These are phyloP conservation scores for Temnopleurus reevesii DNA, from an alignment of 53 echinoderm and acorn worm species.

Conservation along the genomic window DNA sequence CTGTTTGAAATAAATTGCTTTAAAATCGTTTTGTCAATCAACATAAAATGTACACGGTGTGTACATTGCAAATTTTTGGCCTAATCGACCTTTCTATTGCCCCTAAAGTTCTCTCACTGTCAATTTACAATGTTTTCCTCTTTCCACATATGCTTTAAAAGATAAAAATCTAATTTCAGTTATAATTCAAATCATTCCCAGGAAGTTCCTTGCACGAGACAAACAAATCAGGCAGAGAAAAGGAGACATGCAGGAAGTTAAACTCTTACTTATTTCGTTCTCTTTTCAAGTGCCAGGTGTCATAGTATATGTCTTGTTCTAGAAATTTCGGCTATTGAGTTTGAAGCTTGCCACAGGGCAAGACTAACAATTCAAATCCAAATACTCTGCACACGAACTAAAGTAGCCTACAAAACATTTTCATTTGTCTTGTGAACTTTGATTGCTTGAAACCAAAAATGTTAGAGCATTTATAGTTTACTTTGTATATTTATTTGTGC, in stretches of 20 bases:
- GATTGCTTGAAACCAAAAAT: too few relatives aligned
- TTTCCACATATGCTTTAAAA: background rate
- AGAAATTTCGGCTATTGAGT: constrained; percentile 20
- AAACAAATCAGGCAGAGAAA: constrained; percentile 22
- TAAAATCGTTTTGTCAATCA: too few relatives aligned
- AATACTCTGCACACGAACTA: too few relatives aligned
- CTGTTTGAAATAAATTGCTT: too few relatives aligned
- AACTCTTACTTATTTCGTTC: background rate
- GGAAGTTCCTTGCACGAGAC: constrained; percentile 7
- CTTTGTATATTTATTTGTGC: too few relatives aligned
- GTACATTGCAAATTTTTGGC: background rate
- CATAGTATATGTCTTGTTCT: background rate
- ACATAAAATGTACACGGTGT: too few relatives aligned
- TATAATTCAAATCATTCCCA: background rate
- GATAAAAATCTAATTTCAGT: background rate
- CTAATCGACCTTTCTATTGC: too few relatives aligned
- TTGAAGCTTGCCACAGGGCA: too few relatives aligned
- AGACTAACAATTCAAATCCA: too few relatives aligned
- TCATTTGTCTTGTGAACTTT: too few relatives aligned
- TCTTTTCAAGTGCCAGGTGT: background rate
- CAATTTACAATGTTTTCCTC: background rate
- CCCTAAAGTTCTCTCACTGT: background rate
- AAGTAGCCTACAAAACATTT: too few relatives aligned
- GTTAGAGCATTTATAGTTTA: too few relatives aligned
- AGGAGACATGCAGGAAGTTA: background rate